These are phyloP conservation scores for Peromyscus eremicus DNA, from an alignment of 2,797 vertebrate genomes.

Conservation along the genomic window DNA sequence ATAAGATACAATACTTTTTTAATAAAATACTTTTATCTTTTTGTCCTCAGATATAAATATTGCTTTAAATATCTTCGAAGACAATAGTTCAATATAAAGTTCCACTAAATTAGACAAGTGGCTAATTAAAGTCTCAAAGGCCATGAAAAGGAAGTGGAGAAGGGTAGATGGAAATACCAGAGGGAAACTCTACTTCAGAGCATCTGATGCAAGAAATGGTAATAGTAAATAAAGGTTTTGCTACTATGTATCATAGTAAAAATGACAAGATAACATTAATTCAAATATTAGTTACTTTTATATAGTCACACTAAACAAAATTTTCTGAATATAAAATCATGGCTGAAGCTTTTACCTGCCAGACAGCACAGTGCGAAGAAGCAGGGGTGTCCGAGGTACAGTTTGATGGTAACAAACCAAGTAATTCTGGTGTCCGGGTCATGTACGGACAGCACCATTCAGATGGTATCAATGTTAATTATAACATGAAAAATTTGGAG, in stretches of 20 bases:
- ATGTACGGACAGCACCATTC: neutral
- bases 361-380: neutral
- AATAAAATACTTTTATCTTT: neutral
- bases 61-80: neutral
- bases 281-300: neutral
- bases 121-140: neutral
- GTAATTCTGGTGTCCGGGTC: too few relatives aligned
- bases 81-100: neutral
- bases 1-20: neutral
- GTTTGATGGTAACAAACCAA: too few relatives aligned
- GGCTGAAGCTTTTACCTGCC: neutral
- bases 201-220: neutral
- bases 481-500: neutral
- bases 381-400: too few relatives aligned
- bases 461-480: neutral
- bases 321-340: neutral
- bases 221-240: too few relatives aligned
- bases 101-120: neutral
- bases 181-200: neutral
- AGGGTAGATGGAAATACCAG: too few relatives aligned
- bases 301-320: neutral
- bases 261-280: neutral
- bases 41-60: neutral
- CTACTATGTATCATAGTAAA: neutral
- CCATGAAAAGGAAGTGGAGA: neutral